Conservation (phyloP, 2,888 invertebrate genomes). For the Plagodis pulveraria region DNA sequence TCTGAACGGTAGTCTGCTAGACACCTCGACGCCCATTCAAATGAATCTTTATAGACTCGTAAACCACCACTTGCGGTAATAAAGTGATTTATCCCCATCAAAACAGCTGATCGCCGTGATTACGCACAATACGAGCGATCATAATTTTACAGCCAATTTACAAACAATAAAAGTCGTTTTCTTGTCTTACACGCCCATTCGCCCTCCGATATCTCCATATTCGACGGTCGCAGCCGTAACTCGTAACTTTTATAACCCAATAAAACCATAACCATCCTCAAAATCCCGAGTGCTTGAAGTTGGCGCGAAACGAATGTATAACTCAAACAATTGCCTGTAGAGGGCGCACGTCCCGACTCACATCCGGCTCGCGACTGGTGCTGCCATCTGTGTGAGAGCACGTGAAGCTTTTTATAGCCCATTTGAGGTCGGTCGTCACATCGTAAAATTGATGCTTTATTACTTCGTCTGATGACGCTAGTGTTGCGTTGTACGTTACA, state of each 20-base stretch:
- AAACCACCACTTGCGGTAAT: constrained; percentile 71
- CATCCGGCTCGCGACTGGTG: constrained; percentile 41
- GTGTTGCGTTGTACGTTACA: constrained; percentile 66
- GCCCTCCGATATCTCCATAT: constrained; percentile 82
- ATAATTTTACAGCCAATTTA: constrained; percentile 86
- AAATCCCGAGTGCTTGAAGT: constrained; percentile 45
- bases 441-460: constrained; percentile 80
- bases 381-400: constrained; percentile 76
- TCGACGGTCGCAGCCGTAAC: constrained; percentile 70
- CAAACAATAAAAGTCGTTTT: constrained; percentile 85
- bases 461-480: constrained; percentile 77
- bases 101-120: constrained; percentile 81
- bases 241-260: constrained; percentile 83
- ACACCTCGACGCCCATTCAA: constrained; percentile 61
- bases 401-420: constrained; percentile 76
- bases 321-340: constrained; percentile 59
- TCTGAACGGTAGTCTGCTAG: constrained; percentile 54
- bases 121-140: constrained; percentile 80
- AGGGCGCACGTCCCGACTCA: constrained; percentile 60
- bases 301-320: constrained; percentile 44
- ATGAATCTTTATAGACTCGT: constrained; percentile 67
- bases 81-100: constrained; percentile 78
- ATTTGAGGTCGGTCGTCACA: constrained; percentile 74
- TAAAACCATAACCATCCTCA: constrained; percentile 71
- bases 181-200: constrained; percentile 81